phyloP scores from a whole-genome alignment of 64 coral and sea anemone genomes.

The Dendrophyllia cribrosa region DNA sequence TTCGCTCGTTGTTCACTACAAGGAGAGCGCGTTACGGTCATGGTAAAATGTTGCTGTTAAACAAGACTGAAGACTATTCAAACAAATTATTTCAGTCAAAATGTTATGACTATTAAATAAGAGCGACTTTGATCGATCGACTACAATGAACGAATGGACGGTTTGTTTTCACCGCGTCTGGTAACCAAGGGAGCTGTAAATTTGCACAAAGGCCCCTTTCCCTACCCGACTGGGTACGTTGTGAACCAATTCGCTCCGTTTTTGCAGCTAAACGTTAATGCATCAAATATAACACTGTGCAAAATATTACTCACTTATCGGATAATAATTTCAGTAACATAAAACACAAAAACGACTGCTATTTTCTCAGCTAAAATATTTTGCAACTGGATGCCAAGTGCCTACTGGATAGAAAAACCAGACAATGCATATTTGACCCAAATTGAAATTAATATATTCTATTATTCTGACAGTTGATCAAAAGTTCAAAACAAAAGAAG shows the following conservation, averaged over 20 bases:
- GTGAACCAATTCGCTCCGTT: too few species aligned
- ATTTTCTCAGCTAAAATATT: too few species aligned
- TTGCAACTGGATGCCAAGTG: too few species aligned
- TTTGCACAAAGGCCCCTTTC: neutral
- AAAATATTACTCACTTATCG: too few species aligned
- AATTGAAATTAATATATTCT: neutral
- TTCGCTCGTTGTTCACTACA: constrained; percentile 1
- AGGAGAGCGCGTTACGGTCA: constrained; percentile 17
- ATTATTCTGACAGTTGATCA: neutral
- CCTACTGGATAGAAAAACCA: too few species aligned
- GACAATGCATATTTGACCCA: too few species aligned
- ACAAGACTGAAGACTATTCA: neutral
- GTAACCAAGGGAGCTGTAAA: neutral
- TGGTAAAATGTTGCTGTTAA: neutral
- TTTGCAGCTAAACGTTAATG: too few species aligned
- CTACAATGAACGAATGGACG: neutral
- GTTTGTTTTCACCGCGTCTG: constrained; percentile 14
- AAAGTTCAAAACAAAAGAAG: neutral
- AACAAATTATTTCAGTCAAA: neutral
- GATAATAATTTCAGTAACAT: too few species aligned
- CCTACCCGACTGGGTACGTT: neutral
- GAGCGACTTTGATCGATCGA: neutral
- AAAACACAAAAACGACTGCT: too few species aligned
- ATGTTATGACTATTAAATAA: neutral
- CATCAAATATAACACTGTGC: too few species aligned